phyloP scores from a whole-genome alignment of 2,113 vertebrate genomes.

The Rhea americana region DNA sequence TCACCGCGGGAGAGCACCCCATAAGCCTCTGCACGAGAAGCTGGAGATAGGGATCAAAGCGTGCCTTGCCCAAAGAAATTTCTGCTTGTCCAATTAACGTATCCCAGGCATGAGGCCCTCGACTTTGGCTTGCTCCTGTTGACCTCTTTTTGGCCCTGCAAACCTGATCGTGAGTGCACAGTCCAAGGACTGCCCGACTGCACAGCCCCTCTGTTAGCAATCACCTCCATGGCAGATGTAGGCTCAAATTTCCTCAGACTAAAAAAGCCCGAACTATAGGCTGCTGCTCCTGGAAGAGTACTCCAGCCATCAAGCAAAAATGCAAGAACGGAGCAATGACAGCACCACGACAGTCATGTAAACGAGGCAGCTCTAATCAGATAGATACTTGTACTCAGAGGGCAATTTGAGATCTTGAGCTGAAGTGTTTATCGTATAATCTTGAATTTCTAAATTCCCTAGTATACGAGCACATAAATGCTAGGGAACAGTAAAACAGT shows the following conservation, averaged over 20 bases:
- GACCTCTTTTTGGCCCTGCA: background rate
- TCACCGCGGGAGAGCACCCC: background rate
- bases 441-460: background rate
- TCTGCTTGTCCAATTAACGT: background rate
- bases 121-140: background rate
- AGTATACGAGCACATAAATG: background rate
- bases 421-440: background rate
- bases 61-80: background rate
- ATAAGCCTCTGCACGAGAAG: background rate
- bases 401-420: background rate
- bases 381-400: background rate
- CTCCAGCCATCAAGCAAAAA: background rate
- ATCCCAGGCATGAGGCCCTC: background rate
- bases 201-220: background rate
- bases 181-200: background rate
- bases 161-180: rapidly evolving
- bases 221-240: rapidly evolving
- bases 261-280: background rate
- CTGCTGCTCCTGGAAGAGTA: background rate
- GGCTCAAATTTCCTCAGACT: background rate
- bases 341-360: rapidly evolving
- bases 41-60: background rate
- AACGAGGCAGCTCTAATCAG: background rate
- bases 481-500: background rate
- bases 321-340: background rate